Base-by-base conservation (phyloP, 2,888 invertebrate genomes). In the Macrophya alboannulata region DNA sequence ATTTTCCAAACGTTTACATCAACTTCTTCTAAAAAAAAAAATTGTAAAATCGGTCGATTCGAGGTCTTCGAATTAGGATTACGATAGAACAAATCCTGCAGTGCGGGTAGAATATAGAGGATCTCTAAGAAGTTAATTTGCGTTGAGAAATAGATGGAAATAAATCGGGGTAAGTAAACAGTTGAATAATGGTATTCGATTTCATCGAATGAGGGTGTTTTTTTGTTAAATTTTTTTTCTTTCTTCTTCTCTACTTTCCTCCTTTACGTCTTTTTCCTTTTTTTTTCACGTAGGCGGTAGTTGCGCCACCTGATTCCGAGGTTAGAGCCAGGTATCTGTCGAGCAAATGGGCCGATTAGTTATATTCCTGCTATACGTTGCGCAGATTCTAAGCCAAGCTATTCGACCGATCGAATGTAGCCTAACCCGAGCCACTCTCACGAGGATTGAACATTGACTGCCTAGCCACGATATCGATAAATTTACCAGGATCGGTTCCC, bases 291-390 rank as follows among this genome's bases (percentile, higher is more conserved):
- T 55, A 55, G 55, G 79, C 51, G 9, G 59, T 59, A 55, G 79
- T 62, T 62, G 21, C 12, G 62, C 81, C 81, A 81, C 81, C 81
- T 85, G 85, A 85, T 65, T 85, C 85, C 55, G 17, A 81, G 79
- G 68, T 65, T 79, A 76, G 84, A 62, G 72, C 45, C 45, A 45
- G 72, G 85, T 87, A 89, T 90, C 88, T 87, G 88, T 89, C 88
- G 90, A 88, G 86, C 89, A 90, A 90, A 91, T 91, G 90, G 90
- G 89, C 85, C 86, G 89, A 91, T 91, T 91, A 90, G 90, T 91
- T 90, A 90, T 90, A 89, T 90, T 88, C 89, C 85, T 74, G 87
- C 87, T 86, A n/a, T 37, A 51, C 31, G 62, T 21, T 17, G 43
- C 62, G 40, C 81, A 51, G 81, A 81, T 59, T 77, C 77, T 77